phyloP scores from a whole-genome alignment of 2,888 invertebrate genomes.

The Tortrix viridana region DNA sequence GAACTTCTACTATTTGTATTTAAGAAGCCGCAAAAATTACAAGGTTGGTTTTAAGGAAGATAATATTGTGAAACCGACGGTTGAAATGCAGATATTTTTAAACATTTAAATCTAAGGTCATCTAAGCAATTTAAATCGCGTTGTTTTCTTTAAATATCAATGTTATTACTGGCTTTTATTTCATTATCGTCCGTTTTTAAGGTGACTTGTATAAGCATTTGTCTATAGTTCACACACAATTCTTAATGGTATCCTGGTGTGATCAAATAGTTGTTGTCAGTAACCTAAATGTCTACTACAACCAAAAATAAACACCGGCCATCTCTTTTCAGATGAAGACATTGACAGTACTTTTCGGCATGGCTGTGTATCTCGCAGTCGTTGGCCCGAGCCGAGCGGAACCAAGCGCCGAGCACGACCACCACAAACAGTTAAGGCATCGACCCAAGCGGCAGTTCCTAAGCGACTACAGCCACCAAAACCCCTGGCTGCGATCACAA shows the following conservation, averaged over 20 bases:
- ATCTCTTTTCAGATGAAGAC: constrained; percentile 66
- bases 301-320: not conserved
- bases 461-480: constrained; percentile 59
- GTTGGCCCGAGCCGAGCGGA: constrained; percentile 56
- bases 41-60: constrained; percentile 28
- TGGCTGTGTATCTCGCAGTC: constrained; percentile 54
- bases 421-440: constrained; percentile 46
- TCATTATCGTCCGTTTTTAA: too few species aligned
- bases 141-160: too few species aligned
- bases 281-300: not conserved
- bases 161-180: too few species aligned
- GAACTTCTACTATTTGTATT: constrained; percentile 18
- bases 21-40: constrained; percentile 36
- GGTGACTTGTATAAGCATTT: too few species aligned
- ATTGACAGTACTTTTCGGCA: constrained; percentile 50
- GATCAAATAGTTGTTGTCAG: too few species aligned
- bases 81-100: too few species aligned
- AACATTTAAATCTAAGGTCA: too few species aligned
- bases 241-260: too few species aligned
- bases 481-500: constrained; percentile 50
- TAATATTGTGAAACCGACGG: not conserved
- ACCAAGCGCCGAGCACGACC: constrained; percentile 46
- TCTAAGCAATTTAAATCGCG: too few species aligned
- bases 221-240: too few species aligned
- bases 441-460: constrained; percentile 61